Evolutionary conservation across 2,888 invertebrate species (phyloP).

Genomic region (Mayetiola destructor): DNA sequence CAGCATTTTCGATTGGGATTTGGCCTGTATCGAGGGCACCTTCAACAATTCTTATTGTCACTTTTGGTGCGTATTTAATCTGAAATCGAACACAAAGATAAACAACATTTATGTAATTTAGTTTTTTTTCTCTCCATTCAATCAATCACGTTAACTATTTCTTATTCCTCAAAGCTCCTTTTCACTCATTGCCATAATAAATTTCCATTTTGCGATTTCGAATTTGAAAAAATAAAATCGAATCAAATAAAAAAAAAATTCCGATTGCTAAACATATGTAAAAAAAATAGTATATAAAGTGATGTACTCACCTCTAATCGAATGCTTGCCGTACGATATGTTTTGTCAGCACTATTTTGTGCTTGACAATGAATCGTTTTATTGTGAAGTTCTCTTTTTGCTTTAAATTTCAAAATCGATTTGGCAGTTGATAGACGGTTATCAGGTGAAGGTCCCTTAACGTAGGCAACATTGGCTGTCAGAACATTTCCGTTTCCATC

Average conservation of each 20-base stretch:
- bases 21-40: constrained; percentile 44
- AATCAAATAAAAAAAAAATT: neutral
- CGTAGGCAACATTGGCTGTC: constrained; percentile 63
- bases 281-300: neutral
- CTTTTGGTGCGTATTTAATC: constrained; percentile 87
- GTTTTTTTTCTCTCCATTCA: neutral
- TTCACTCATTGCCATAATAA: neutral
- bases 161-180: neutral
- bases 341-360: constrained; percentile 79
- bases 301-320: constrained; percentile 53
- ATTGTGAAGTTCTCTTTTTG: constrained; percentile 77
- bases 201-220: too few species aligned
- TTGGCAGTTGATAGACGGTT: constrained; percentile 72
- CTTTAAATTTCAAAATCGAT: constrained; percentile 68
- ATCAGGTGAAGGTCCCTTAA: constrained; percentile 54
- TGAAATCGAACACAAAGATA: too few species aligned
- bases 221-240: neutral
- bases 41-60: constrained; percentile 53
- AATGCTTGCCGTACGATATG: constrained; percentile 66
- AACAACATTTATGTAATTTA: neutral
- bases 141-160: neutral
- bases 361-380: constrained; percentile 85
- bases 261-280: neutral
- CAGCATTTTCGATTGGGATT: constrained; percentile 66
- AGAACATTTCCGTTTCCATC: constrained; percentile 75